Evolutionary conservation across 2,888 invertebrate genomes (phyloP), one percentile per base, ranked within the genome.

Genomic region (Abrostola tripartita): DNA sequence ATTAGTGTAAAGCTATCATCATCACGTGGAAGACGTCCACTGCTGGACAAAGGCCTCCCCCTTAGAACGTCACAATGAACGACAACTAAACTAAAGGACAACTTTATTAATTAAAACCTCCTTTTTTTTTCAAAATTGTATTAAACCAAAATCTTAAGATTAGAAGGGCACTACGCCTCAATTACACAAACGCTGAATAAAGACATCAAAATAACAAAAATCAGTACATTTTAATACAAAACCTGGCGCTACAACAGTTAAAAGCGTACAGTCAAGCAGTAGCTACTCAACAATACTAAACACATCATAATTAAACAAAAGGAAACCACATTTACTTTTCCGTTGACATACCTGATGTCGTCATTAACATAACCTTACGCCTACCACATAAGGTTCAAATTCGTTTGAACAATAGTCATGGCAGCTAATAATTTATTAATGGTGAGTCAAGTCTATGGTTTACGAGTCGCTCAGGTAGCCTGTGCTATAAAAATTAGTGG

Each of bases 401-500:
- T 79, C 5, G 37, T 6, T 12, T 60, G 38, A 2, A 5, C 7
- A n/a, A 36, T 36, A 10, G 12, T 24, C 53, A 50, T 52, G 41
- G 38, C 37, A 49, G 53, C 65, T 53, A 61, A 65, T 72, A 75
- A 65, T 72, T 59, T 75, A 75, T 70, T 40, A 56, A 75, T 76
- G 57, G 49, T 40, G 56, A 62, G 61, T 65, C 58, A 58, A 44
- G 37, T 65, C 52, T 56, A 73, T 72, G 41, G 70, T 68, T 70
- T 76, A 75, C 65, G 73, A 67, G 60, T 61, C 56, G 61, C 73
- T 74, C 83, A 82, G 81, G 79, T 81, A 81, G 83, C 74, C 52
- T 52, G 59, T 61, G 79, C 67, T 68, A 79, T 82, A 81, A 82
- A 81, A 82, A 81, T 81, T 82, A 66, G 83, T 78, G 40, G 58